phyloP scores from a whole-genome alignment of 2,888 invertebrate species.

The Dasypogon diadema region DNA sequence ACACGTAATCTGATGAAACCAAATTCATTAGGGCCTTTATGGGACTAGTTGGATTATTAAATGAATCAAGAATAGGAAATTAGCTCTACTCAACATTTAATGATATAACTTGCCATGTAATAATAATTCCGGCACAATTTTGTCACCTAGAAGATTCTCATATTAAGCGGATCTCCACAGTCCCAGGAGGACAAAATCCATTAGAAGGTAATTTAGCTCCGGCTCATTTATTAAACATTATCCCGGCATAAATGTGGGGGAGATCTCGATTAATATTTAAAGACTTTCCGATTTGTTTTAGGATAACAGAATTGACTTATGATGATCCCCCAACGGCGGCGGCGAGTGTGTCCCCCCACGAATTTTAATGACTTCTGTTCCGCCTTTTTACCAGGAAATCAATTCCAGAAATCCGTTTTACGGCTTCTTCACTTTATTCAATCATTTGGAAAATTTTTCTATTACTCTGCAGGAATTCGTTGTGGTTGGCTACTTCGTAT shows the following conservation, averaged over 20 bases:
- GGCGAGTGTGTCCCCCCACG: conserved; percentile 9
- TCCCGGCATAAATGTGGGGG: conserved; percentile 12
- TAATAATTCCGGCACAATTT: too few relatives aligned
- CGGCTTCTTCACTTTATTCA: conserved; percentile 52
- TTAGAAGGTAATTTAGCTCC: conserved; percentile 6
- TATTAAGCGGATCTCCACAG: not conserved
- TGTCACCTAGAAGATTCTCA: conserved; percentile 17
- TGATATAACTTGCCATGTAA: too few relatives aligned
- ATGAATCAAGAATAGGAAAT: too few relatives aligned
- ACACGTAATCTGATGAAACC: too few relatives aligned
- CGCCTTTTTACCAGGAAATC: conserved; percentile 36
- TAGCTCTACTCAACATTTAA: too few relatives aligned
- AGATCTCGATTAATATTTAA: conserved; percentile 45
- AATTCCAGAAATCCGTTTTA: conserved; percentile 50
- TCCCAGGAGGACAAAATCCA: not conserved
- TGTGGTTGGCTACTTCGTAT: not conserved
- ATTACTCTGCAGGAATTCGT: conserved; percentile 41
- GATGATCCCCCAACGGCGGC: conserved; percentile 51
- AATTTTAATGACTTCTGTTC: conserved; percentile 42
- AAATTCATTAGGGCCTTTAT: too few relatives aligned
- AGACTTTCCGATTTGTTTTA: conserved; percentile 50
- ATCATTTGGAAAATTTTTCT: conserved; percentile 52
- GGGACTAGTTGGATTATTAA: too few relatives aligned
- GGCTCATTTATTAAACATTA: conserved; percentile 40
- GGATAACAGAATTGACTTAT: conserved; percentile 56